phyloP scores from a whole-genome alignment of 2,113 vertebrate genomes.

The Aleadryas rufinucha region DNA sequence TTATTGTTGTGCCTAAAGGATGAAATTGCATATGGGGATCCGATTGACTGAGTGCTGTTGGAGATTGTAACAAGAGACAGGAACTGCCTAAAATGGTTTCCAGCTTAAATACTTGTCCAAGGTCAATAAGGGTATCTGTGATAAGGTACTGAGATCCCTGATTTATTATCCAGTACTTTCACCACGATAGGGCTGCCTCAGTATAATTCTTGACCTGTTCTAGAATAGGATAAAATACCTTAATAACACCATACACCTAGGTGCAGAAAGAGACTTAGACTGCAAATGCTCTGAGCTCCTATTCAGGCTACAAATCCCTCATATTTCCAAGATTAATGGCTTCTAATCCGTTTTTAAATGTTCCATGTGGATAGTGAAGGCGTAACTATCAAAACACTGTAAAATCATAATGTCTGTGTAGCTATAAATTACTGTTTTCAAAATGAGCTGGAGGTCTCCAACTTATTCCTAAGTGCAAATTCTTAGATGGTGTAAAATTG shows the following conservation, averaged over 20 bases:
- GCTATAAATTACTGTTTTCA: conserved; percentile 64
- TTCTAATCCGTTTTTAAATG: conserved; percentile 60
- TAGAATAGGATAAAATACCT: not conserved
- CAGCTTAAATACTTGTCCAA: not conserved
- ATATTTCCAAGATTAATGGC: conserved; percentile 52
- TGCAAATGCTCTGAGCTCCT: not conserved
- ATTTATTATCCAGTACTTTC: not conserved
- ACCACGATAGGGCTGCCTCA: not conserved
- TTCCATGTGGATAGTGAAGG: conserved; percentile 64
- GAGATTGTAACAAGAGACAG: not conserved
- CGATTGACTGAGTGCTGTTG: not conserved
- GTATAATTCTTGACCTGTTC: not conserved
- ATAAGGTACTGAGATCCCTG: not conserved
- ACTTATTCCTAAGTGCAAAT: conserved; percentile 42
- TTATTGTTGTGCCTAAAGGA: not conserved
- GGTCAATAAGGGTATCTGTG: not conserved
- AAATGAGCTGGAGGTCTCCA: conserved; percentile 58
- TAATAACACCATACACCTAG: not conserved
- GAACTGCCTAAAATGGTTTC: not conserved
- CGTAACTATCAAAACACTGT: conserved; percentile 68
- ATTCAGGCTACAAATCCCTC: not conserved
- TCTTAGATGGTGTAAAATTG: conserved; percentile 15
- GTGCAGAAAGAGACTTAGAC: not conserved
- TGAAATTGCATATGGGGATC: not conserved
- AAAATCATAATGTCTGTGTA: conserved; percentile 60